Percentiles rank a stretch among this genome's conserved stretches.
These are phyloP conservation scores for Trichomycterus rosablanca DNA, from an alignment of 2,113 vertebrate genomes.

Conservation along the genomic window DNA sequence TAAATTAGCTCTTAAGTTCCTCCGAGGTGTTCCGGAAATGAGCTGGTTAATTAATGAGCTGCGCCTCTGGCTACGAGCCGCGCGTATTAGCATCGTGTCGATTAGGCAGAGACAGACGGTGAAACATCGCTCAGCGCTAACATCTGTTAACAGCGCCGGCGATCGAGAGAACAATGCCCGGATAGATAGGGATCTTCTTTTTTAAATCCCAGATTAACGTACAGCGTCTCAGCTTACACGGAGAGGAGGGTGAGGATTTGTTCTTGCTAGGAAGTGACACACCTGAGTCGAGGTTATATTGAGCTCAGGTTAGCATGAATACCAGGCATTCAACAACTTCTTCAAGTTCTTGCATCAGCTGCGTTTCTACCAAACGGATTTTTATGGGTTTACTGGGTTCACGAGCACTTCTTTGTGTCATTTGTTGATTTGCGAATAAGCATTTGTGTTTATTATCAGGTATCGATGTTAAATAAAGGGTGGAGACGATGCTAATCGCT, in stretches of 20 bases:
- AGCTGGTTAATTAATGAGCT: constrained; percentile 77
- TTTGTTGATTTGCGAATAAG: no score
- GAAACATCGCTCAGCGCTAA: constrained; percentile 12
- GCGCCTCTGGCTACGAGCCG: constrained; percentile 69
- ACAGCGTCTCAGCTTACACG: not conserved
- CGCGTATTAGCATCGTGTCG: constrained; percentile 35
- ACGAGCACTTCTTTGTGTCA: no score
- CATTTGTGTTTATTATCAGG: no score
- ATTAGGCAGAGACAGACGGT: constrained; percentile 1
- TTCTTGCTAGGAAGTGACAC: not conserved
- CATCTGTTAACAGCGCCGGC: constrained; percentile 10
- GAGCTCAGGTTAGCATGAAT: no score
- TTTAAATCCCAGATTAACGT: not conserved
- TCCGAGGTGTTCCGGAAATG: constrained; percentile 68
- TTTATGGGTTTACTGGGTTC: no score
- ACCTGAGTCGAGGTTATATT: not conserved
- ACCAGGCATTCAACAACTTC: no score
- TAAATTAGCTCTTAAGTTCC: constrained; percentile 70
- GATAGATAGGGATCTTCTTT: constrained; percentile 6
- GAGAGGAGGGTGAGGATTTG: not conserved
- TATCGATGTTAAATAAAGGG: no score
- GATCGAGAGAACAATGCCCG: constrained; percentile 13
- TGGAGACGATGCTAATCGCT: no score
- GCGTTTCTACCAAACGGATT: no score
- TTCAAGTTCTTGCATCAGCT: no score